Percentiles rank a stretch among this genome's conserved stretches.
phyloP scores from a whole-genome alignment of 1,140 invertebrate species.

The Magallana ariakensis region DNA sequence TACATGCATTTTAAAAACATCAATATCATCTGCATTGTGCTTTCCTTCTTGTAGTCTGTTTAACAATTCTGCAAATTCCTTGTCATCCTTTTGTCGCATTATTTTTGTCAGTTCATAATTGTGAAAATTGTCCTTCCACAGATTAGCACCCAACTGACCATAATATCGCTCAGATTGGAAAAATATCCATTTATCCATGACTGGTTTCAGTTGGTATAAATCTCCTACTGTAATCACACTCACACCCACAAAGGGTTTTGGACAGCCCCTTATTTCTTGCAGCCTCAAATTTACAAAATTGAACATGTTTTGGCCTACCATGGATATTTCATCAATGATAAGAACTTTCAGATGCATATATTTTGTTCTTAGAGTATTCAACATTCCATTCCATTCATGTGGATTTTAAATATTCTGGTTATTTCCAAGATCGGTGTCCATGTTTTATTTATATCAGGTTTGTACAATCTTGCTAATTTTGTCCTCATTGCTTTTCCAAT shows the following conservation, averaged over 20 bases:
- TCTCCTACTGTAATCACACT: conserved; percentile 60
- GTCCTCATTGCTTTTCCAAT: conserved; percentile 44
- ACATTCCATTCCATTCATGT: no score
- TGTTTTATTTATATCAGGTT: conserved; percentile 3
- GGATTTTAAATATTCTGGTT: conserved; percentile 34
- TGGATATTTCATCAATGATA: conserved; percentile 66
- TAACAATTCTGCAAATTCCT: conserved; percentile 52
- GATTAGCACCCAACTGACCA: conserved; percentile 48
- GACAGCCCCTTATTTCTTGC: conserved; percentile 49
- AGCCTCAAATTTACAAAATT: conserved; percentile 59
- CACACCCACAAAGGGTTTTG: conserved; percentile 59
- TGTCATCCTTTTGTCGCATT: conserved; percentile 60
- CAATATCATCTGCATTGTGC: conserved; percentile 46
- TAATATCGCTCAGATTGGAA: conserved; percentile 17
- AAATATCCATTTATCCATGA: conserved; percentile 60
- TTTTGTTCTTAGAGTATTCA: conserved; percentile 30
- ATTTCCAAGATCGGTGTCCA: conserved; percentile 60
- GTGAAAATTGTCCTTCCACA: conserved; percentile 59
- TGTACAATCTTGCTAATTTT: conserved; percentile 55
- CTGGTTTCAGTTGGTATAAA: conserved; percentile 63
- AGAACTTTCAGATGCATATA: conserved; percentile 49
- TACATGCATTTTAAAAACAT: neutral
- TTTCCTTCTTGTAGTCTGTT: conserved; percentile 56
- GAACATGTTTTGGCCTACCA: conserved; percentile 61
- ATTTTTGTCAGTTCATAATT: conserved; percentile 60